Conservation (phyloP, 2,888 invertebrate species). For the Elysia crispata region DNA sequence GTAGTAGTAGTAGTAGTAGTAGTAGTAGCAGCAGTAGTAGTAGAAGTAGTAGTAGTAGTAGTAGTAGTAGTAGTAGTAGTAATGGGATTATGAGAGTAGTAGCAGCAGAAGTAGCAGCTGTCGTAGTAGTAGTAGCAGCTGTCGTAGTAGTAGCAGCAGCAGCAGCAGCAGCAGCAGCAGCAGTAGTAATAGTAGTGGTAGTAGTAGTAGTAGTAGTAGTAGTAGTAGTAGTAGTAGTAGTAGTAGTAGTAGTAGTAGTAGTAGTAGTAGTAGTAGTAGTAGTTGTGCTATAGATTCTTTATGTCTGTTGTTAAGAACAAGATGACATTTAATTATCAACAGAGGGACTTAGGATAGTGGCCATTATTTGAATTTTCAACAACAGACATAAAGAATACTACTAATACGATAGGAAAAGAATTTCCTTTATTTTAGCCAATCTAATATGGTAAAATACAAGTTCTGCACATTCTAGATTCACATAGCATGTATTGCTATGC, state of each 20-base stretch:
- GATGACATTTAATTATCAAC: not conserved
- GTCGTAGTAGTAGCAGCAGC: no score
- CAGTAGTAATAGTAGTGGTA: constrained; percentile 16
- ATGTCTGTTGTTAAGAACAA: constrained; percentile 44
- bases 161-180: constrained; percentile 26
- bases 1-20: not conserved
- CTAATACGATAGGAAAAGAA: no score
- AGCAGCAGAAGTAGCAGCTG: no score
- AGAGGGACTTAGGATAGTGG: not conserved
- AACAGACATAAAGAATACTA: no score
- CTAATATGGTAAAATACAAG: no score
- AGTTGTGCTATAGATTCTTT: no score
- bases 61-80: not conserved
- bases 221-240: constrained; percentile 39
- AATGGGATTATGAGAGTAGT: not conserved
- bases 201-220: constrained; percentile 26
- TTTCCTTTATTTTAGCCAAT: no score
- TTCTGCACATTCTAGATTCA: no score
- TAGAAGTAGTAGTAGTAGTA: not conserved
- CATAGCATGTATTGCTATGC: no score
- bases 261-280: constrained; percentile 42
- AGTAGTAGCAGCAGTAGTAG: not conserved
- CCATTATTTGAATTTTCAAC: no score
- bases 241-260: constrained; percentile 41
- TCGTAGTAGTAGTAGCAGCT: no score